Conservation (phyloP, 2,888 invertebrate genomes). For the Cheilosia pagana region DNA sequence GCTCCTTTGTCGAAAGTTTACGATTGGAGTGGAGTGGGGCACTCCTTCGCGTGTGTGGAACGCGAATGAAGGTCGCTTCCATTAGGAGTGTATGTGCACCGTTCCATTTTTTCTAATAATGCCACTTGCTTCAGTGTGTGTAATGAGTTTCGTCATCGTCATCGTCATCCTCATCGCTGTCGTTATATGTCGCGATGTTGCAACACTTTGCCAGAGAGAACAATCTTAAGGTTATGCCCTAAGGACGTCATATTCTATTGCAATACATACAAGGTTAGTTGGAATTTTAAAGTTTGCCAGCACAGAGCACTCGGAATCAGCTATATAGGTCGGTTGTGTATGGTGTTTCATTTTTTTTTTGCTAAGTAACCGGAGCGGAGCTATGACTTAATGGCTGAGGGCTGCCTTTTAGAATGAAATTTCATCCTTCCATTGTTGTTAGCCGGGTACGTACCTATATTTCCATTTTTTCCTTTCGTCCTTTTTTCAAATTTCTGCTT, state of each 20-base stretch:
- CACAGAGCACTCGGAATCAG: slow-evolving; percentile 16
- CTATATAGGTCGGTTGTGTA: slow-evolving; percentile 41
- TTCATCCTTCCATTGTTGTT: slow-evolving; percentile 67
- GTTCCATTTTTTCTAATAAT: slow-evolving; percentile 67
- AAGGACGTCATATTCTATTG: slow-evolving; percentile 64
- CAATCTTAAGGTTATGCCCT: slow-evolving; percentile 72
- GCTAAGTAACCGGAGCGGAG: slow-evolving; percentile 40
- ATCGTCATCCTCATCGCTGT: slow-evolving; percentile 7
- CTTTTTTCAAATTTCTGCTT: slow-evolving; percentile 31
- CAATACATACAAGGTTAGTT: slow-evolving; percentile 53
- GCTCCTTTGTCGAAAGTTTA: slow-evolving; percentile 53
- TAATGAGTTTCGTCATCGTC: slow-evolving; percentile 64
- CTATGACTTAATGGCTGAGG: slow-evolving; percentile 65
- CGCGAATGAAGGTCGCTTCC: slow-evolving; percentile 34
- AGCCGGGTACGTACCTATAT: neutral
- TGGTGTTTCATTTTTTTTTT: neutral
- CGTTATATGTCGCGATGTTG: slow-evolving; percentile 10
- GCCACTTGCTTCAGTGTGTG: slow-evolving; percentile 60
- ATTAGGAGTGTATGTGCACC: slow-evolving; percentile 46
- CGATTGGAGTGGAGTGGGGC: slow-evolving; percentile 10
- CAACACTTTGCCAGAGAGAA: slow-evolving; percentile 39
- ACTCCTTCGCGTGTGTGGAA: slow-evolving; percentile 10
- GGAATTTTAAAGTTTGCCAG: slow-evolving; percentile 60
- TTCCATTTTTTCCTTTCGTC: neutral
- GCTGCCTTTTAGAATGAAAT: slow-evolving; percentile 67